Conservation (phyloP, 2,113 vertebrate species). For the Numenius arquata region DNA sequence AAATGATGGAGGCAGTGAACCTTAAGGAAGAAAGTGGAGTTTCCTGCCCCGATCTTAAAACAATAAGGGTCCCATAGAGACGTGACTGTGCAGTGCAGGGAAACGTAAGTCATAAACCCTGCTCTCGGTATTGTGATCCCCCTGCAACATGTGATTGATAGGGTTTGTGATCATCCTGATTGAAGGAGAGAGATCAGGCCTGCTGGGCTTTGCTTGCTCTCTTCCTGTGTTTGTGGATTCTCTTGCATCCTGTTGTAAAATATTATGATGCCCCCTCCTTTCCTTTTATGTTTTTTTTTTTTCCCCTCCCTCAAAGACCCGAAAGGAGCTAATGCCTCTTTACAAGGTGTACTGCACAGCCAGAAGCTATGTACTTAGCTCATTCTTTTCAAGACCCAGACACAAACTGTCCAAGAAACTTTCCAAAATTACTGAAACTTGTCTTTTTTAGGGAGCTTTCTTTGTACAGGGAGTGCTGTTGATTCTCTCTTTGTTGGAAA, state of each 20-base stretch:
- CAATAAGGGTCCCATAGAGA: constrained; percentile 76
- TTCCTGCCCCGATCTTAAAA: constrained; percentile 79
- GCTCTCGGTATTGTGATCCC: constrained; percentile 83
- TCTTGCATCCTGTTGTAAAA: constrained; percentile 78
- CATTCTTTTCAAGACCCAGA: constrained; percentile 53
- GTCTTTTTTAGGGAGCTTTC: neutral
- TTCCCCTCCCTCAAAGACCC: constrained; percentile 45
- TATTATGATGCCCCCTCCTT: constrained; percentile 82
- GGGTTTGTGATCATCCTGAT: constrained; percentile 79
- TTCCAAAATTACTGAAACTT: neutral
- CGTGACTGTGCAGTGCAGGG: constrained; percentile 73
- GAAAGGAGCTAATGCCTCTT: constrained; percentile 85
- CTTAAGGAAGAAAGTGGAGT: constrained; percentile 76
- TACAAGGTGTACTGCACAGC: constrained; percentile 80
- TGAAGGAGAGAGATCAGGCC: constrained; percentile 84
- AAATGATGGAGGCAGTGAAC: constrained; percentile 76
- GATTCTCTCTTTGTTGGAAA: neutral
- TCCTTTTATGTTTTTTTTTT: constrained; percentile 39
- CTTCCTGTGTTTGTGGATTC: constrained; percentile 79
- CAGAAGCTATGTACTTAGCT: constrained; percentile 83
- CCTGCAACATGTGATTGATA: constrained; percentile 83
- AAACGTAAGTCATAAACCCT: constrained; percentile 84
- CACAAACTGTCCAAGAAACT: neutral
- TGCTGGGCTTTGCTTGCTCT: constrained; percentile 86
- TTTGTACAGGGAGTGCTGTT: neutral